Evolutionary conservation across 2,113 vertebrate genomes (phyloP).

Genomic region (Nothocercus nigrocapillus): DNA sequence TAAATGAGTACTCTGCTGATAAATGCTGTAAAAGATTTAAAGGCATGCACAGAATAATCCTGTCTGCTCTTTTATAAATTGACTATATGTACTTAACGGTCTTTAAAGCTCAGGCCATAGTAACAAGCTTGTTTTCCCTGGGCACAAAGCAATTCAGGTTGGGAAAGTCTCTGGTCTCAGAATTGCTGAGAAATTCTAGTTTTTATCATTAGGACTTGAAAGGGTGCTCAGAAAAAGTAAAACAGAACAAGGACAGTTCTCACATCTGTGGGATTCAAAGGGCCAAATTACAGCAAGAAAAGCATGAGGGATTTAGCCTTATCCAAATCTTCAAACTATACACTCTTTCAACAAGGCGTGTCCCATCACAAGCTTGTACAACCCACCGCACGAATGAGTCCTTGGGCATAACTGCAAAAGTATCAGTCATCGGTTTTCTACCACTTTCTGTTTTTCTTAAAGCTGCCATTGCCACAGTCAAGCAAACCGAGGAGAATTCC

Average conservation of each 20-base stretch:
- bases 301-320: conserved; percentile 43
- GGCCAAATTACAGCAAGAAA: conserved; percentile 53
- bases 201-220: conserved; percentile 41
- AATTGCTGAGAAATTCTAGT: conserved; percentile 51
- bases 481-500: conserved; percentile 19
- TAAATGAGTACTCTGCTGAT: conserved; percentile 50
- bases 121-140: conserved; percentile 58
- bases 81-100: not conserved
- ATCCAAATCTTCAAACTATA: conserved; percentile 12
- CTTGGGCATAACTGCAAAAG: not conserved
- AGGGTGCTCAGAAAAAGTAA: conserved; percentile 60
- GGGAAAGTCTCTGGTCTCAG: conserved; percentile 26
- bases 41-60: conserved; percentile 20
- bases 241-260: conserved; percentile 26
- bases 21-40: conserved; percentile 35
- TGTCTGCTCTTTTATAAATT: not conserved
- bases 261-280: not conserved
- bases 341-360: not conserved
- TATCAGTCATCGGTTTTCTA: conserved; percentile 29
- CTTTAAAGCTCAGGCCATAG: conserved; percentile 25
- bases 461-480: conserved; percentile 26
- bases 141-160: conserved; percentile 31
- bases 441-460: conserved; percentile 63
- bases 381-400: not conserved
- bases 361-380: conserved; percentile 2